Conservation (phyloP, 2,888 invertebrate genomes). For the Rhagonycha lutea region DNA sequence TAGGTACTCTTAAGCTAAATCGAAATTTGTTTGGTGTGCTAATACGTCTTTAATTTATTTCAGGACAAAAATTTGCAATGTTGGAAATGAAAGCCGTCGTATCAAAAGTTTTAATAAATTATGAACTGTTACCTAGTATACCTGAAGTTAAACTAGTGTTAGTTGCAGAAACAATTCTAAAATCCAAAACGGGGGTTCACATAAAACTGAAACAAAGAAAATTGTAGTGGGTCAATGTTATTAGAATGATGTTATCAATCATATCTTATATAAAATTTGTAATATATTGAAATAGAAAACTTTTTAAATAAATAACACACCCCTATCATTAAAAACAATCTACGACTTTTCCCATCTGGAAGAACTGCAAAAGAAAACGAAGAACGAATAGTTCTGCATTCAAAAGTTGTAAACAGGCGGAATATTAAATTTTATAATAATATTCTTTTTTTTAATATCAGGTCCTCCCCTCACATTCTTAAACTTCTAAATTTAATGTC, state of each 20-base stretch:
- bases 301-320: no score
- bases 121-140: slow-evolving; percentile 43
- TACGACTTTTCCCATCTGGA: no score
- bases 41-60: not conserved
- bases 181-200: slow-evolving; percentile 56
- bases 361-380: no score
- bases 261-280: no score
- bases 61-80: slow-evolving; percentile 57
- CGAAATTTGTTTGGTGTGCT: not conserved
- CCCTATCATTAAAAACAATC: no score
- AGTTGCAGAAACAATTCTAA: slow-evolving; percentile 56
- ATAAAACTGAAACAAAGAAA: slow-evolving; percentile 43
- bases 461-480: no score
- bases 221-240: not conserved
- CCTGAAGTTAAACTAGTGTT: slow-evolving; percentile 52
- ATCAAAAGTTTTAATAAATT: slow-evolving; percentile 58
- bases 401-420: no score
- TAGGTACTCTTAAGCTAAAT: slow-evolving; percentile 49
- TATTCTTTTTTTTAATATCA: no score
- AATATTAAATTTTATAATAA: no score
- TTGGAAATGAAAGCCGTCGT: slow-evolving; percentile 60
- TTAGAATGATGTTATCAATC: not conserved
- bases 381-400: no score
- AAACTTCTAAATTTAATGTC: no score
- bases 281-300: no score